A percentile compares a stretch with the other conserved stretches of the same genome.
phyloP scores from a whole-genome alignment of 2,797 vertebrate genomes.

The Crocodylus rhombifer region DNA sequence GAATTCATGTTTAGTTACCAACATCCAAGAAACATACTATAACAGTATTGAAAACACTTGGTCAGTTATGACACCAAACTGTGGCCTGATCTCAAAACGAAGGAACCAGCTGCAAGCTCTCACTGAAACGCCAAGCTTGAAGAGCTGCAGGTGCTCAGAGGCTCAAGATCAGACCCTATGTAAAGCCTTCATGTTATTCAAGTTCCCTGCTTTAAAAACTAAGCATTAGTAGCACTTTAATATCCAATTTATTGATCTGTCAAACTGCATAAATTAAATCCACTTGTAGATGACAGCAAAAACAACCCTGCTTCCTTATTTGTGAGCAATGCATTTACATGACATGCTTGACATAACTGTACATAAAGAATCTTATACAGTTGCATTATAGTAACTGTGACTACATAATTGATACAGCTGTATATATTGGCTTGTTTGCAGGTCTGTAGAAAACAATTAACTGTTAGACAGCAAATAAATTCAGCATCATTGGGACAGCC shows the following conservation, averaged over 20 bases:
- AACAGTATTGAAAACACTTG: not conserved
- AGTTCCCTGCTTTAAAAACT: not conserved
- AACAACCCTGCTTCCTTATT: not conserved
- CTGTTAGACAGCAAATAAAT: not conserved
- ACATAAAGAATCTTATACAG: not conserved
- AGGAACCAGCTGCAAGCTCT: not conserved
- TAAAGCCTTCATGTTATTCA: not conserved
- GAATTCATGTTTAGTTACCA: not conserved
- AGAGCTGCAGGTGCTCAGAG: not conserved
- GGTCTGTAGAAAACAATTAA: not conserved
- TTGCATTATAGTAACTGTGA: not conserved
- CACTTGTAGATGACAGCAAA: not conserved
- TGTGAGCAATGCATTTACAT: no score
- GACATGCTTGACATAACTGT: not conserved
- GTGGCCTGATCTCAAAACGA: not conserved
- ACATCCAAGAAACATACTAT: not conserved
- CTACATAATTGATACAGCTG: fast-evolving
- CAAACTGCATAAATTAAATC: not conserved
- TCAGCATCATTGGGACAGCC: not conserved
- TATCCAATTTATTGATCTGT: not conserved
- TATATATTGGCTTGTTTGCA: not conserved
- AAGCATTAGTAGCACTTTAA: not conserved
- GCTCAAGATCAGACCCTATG: not conserved
- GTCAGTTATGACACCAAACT: not conserved
- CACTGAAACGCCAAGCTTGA: not conserved